Conservation (phyloP, 1,140 invertebrate genomes). For the Sitobion miscanthi region DNA sequence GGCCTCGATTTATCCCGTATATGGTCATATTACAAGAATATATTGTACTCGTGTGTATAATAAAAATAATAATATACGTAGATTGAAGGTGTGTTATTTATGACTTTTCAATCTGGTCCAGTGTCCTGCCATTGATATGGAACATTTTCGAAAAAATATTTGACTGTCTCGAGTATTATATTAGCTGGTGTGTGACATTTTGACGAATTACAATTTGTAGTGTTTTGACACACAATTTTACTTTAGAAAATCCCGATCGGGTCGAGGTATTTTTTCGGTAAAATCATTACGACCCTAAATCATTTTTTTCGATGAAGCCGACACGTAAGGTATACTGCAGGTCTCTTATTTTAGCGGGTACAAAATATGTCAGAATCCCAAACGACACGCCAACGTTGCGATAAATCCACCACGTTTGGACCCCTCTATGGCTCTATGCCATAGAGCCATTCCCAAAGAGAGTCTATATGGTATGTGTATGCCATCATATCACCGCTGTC, state of each 20-base stretch:
- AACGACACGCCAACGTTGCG: too few relatives aligned
- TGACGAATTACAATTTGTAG: neutral
- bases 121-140: neutral
- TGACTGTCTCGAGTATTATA: neutral
- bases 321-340: too few relatives aligned
- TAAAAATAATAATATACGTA: neutral
- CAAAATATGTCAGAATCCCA: too few relatives aligned
- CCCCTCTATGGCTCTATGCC: too few relatives aligned
- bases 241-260: neutral
- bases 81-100: neutral
- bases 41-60: neutral
- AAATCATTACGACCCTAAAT: neutral
- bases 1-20: neutral
- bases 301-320: neutral
- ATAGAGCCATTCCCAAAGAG: too few relatives aligned
- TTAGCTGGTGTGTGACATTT: neutral
- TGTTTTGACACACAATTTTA: neutral
- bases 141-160: too few relatives aligned
- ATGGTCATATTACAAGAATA: neutral
- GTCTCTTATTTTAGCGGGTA: too few relatives aligned
- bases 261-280: neutral
- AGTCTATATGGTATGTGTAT: too few relatives aligned
- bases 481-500: too few relatives aligned
- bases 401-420: too few relatives aligned
- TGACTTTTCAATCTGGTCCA: neutral